These are phyloP conservation scores for Cacoxenus indagator DNA, from an alignment of 2,888 invertebrate species.

Conservation along the genomic window DNA sequence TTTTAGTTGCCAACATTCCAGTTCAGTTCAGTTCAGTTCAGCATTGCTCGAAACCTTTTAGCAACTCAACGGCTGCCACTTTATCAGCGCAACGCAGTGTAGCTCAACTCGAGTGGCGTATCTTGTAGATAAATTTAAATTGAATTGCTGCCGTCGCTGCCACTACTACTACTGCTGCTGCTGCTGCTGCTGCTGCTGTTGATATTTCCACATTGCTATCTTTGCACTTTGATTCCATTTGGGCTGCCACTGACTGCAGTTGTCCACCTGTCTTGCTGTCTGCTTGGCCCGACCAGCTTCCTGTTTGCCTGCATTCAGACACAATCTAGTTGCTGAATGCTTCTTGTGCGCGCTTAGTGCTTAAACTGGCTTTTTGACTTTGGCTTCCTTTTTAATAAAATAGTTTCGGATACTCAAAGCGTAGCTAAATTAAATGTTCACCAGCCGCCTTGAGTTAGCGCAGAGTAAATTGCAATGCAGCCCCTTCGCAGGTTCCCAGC, in stretches of 20 bases:
- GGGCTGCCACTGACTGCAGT: neutral
- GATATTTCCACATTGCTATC: no score
- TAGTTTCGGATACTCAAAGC: conserved; percentile 12
- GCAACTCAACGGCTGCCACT: conserved; percentile 6
- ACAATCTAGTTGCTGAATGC: neutral
- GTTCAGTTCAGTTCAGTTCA: neutral
- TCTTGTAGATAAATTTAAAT: conserved; percentile 40
- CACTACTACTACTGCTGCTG: neutral
- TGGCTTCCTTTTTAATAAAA: conserved; percentile 11
- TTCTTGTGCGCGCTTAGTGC: neutral
- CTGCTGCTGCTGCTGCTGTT: neutral
- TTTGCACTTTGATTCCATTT: neutral
- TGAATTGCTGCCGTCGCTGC: conserved; percentile 30
- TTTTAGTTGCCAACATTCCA: conserved; percentile 12
- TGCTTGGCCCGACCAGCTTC: neutral
- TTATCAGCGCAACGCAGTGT: conserved; percentile 5
- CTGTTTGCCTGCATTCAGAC: neutral
- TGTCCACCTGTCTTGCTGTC: neutral
- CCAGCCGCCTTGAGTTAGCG: neutral
- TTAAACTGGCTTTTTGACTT: conserved; percentile 13
- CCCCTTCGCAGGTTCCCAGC: neutral
- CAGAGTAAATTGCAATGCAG: no score
- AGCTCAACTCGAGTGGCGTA: conserved; percentile 16
- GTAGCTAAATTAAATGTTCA: conserved; percentile 14
- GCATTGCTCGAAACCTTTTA: neutral